Evolutionary conservation across 2,888 invertebrate genomes (phyloP).

Genomic region (Pseudococcus longispinus): DNA sequence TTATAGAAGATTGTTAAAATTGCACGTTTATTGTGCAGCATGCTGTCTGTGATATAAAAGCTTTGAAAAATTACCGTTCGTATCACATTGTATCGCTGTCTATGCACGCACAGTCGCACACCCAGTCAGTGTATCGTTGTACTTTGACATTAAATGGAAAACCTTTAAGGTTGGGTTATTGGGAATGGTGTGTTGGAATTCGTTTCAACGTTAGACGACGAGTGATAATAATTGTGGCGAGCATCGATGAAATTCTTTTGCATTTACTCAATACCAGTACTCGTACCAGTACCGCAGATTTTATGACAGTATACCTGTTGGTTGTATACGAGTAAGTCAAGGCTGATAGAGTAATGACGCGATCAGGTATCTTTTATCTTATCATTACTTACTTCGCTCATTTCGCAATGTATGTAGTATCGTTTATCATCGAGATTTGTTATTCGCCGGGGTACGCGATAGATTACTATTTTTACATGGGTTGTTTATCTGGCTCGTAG

Average conservation of each 20-base stretch:
- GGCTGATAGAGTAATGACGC: slow-evolving; percentile 1
- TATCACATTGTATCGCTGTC: background rate
- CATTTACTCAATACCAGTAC: background rate
- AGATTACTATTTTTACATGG: background rate
- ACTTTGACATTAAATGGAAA: background rate
- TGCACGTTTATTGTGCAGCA: background rate
- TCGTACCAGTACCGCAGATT: background rate
- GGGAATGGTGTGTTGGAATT: background rate
- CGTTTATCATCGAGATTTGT: background rate
- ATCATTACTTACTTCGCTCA: background rate
- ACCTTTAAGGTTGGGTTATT: background rate
- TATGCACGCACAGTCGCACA: background rate
- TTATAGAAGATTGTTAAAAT: background rate
- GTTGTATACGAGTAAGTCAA: background rate
- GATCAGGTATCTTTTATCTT: slow-evolving; percentile 3
- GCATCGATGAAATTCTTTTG: background rate
- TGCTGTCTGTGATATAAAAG: background rate
- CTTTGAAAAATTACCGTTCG: background rate
- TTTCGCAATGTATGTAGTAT: background rate
- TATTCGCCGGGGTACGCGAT: background rate
- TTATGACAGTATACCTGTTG: slow-evolving; percentile 10
- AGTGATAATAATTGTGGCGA: background rate
- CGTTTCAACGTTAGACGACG: background rate
- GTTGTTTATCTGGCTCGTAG: background rate
- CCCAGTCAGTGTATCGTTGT: background rate